phyloP scores from a whole-genome alignment of 1,140 invertebrate species.

The Temnothorax curvispinosus region DNA sequence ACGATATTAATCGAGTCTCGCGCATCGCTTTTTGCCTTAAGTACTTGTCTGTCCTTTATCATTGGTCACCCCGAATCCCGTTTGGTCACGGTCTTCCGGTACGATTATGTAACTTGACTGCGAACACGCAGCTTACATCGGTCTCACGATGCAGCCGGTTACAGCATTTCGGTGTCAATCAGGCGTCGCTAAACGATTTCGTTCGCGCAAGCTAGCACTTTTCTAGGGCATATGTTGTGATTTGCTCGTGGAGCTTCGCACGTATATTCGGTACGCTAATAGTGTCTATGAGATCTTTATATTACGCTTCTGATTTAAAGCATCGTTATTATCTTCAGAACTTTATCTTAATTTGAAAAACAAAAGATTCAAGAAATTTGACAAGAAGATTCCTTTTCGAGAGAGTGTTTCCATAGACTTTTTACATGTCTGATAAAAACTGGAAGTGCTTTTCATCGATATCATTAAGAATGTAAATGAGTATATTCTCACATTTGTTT shows the following conservation, averaged over 20 bases:
- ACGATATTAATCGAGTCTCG: conserved; percentile 20
- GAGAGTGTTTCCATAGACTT: neutral
- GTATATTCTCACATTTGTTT: neutral
- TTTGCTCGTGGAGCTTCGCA: conserved; percentile 46
- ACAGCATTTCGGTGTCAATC: conserved; percentile 64
- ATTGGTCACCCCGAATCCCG: conserved; percentile 71
- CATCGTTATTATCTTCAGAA: neutral
- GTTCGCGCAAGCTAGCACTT: conserved; percentile 55
- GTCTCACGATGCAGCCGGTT: conserved; percentile 82
- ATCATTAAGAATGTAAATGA: neutral
- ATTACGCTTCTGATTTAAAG: neutral
- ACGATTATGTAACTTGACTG: conserved; percentile 83
- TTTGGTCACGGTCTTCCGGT: conserved; percentile 81
- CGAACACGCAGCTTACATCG: conserved; percentile 82
- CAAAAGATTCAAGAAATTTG: neutral
- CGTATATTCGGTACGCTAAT: conserved; percentile 24
- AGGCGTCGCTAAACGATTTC: conserved; percentile 76
- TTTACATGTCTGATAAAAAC: neutral
- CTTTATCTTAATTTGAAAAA: neutral
- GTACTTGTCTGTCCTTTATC: conserved; percentile 1
- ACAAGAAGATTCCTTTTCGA: neutral
- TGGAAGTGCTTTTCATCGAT: neutral
- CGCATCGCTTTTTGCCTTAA: neutral
- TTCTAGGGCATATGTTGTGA: conserved; percentile 68
- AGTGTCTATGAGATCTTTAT: conserved; percentile 27